Conservation (phyloP, 2,113 vertebrate genomes). For the Erythrocercus mccallii region DNA sequence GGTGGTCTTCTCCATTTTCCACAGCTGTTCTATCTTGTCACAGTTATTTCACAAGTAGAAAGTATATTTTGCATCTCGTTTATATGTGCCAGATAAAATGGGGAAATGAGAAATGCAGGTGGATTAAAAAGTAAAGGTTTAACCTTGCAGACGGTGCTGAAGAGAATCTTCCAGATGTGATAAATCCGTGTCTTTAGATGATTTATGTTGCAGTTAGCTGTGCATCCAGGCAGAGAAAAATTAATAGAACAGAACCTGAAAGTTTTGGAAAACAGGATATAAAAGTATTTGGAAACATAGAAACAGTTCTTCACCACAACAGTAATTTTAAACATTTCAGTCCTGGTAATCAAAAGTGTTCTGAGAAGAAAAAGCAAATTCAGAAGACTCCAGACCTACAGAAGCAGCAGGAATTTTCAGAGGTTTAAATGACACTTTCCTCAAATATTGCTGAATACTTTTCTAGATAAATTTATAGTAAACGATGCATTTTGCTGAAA, state of each 20-base stretch:
- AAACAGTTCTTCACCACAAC: not conserved
- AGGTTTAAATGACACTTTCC: not conserved
- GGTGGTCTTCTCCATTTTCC: not conserved
- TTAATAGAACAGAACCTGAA: conserved; percentile 21
- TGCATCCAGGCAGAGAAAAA: conserved; percentile 7
- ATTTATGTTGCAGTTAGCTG: conserved; percentile 43
- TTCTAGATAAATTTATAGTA: not conserved
- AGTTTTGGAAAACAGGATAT: not conserved
- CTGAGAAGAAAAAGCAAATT: not conserved
- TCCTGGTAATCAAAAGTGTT: not conserved
- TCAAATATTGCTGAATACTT: not conserved
- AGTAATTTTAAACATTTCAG: not conserved
- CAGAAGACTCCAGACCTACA: not conserved
- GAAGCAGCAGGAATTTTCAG: not conserved
- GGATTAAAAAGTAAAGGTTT: not conserved
- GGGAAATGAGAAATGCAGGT: not conserved
- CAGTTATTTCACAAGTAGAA: not conserved
- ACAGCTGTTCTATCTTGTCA: not conserved
- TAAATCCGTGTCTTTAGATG: not conserved
- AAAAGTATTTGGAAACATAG: not conserved
- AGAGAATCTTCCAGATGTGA: conserved; percentile 14
- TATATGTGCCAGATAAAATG: not conserved
- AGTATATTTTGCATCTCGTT: not conserved
- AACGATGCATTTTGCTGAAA: not conserved
- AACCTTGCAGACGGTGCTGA: not conserved